These are phyloP conservation scores for Molossus alvarezi DNA, from an alignment of 2,797 vertebrate species.

Conservation along the genomic window DNA sequence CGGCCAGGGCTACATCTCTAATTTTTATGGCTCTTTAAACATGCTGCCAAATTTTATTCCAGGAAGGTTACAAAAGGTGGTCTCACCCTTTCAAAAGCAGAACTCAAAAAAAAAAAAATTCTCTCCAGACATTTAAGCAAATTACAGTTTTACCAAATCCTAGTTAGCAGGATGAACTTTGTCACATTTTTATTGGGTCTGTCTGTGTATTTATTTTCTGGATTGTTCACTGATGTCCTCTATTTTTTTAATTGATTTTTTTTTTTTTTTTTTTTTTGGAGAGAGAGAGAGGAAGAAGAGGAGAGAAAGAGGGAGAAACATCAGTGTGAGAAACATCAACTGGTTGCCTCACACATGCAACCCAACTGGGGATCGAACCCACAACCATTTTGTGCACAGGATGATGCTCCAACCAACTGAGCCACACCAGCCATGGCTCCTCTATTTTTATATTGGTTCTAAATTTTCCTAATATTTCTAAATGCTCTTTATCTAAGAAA, in stretches of 20 bases:
- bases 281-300: too few species aligned
- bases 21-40: conserved; percentile 7
- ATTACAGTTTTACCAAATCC: not conserved
- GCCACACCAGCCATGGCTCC: too few species aligned
- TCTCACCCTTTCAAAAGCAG: not conserved
- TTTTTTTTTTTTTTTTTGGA: too few species aligned
- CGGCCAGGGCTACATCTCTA: not conserved
- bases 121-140: conserved; percentile 19
- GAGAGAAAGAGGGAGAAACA: too few species aligned
- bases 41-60: not conserved
- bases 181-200: conserved; percentile 12
- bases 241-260: too few species aligned
- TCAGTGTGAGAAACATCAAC: too few species aligned
- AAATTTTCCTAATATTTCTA: not conserved
- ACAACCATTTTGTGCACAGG: too few species aligned
- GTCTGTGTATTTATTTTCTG: conserved; percentile 9
- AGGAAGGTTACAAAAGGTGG: not conserved
- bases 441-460: too few species aligned
- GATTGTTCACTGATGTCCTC: not conserved
- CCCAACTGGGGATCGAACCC: too few species aligned
- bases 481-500: not conserved
- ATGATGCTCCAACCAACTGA: too few species aligned
- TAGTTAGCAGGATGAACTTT: not conserved
- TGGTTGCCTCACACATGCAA: too few species aligned
- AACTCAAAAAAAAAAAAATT: not conserved